A percentile compares a stretch with the other conserved stretches of the same genome.
These are phyloP conservation scores for Glaucopsyche alexis DNA, from an alignment of 2,888 invertebrate species.

Conservation along the genomic window DNA sequence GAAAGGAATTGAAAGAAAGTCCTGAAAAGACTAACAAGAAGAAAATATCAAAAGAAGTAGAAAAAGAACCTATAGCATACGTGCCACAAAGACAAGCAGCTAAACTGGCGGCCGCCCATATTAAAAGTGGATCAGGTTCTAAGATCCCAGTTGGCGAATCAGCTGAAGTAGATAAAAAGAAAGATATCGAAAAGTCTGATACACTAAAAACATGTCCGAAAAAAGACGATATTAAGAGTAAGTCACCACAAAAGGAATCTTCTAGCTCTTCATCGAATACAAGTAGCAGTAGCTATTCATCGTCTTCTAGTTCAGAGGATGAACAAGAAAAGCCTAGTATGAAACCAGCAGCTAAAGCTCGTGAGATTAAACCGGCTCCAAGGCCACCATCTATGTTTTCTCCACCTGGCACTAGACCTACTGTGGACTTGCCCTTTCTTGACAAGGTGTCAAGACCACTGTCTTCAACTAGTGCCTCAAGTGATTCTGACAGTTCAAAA, in stretches of 20 bases:
- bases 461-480: slow-evolving; percentile 82
- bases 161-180: slow-evolving; percentile 63
- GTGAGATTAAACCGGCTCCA: slow-evolving; percentile 63
- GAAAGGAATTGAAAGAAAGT: slow-evolving; percentile 69
- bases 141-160: slow-evolving; percentile 66
- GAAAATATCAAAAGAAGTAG: slow-evolving; percentile 77
- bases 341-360: slow-evolving; percentile 68
- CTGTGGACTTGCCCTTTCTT: slow-evolving; percentile 88
- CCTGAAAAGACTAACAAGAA: slow-evolving; percentile 71
- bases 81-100: slow-evolving; percentile 95
- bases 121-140: slow-evolving; percentile 87
- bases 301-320: slow-evolving; percentile 82
- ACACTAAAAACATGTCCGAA: slow-evolving; percentile 60
- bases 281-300: slow-evolving; percentile 79
- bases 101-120: slow-evolving; percentile 94
- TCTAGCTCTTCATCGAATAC: slow-evolving; percentile 77
- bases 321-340: slow-evolving; percentile 67
- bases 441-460: slow-evolving; percentile 87
- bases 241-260: slow-evolving; percentile 58
- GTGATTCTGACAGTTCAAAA: slow-evolving; percentile 80
- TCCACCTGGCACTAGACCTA: slow-evolving; percentile 71
- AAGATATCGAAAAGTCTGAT: slow-evolving; percentile 59
- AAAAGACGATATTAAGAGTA: slow-evolving; percentile 69
- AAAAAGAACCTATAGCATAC: slow-evolving; percentile 86
- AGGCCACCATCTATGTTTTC: slow-evolving; percentile 67